These are phyloP conservation scores for Thysanoteuthis rhombus DNA, from an alignment of 2,888 invertebrate species.

Conservation along the genomic window DNA sequence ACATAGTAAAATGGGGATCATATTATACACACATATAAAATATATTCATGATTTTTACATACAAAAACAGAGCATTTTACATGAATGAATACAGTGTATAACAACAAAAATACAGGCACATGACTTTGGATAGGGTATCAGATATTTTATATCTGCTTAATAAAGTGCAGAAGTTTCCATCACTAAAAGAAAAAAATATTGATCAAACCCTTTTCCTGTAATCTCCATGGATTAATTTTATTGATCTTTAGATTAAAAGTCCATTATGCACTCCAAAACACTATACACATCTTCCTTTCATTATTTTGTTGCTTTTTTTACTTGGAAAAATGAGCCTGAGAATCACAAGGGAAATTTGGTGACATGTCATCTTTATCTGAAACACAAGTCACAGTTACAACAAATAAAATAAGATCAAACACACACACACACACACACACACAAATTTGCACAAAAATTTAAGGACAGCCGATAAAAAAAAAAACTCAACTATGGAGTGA, in stretches of 20 bases:
- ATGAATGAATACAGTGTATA: no score
- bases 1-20: no score
- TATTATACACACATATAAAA: no score
- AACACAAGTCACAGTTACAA: not conserved
- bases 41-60: no score
- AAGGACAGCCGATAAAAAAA: not conserved
- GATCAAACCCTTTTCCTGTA: not conserved
- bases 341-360: not conserved
- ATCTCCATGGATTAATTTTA: not conserved
- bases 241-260: not conserved
- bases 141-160: not conserved
- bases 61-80: no score
- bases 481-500: not conserved
- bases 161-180: not conserved
- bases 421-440: not conserved
- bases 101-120: no score
- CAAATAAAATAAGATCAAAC: no score
- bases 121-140: not conserved
- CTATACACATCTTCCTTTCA: not conserved
- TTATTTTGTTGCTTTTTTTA: not conserved
- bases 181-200: not conserved
- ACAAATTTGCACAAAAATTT: not conserved
- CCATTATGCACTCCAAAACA: not conserved
- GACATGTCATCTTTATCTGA: not conserved
- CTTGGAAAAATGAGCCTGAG: not conserved